Percentiles rank a stretch among this genome's conserved stretches.
Conservation (phyloP, 2,888 invertebrate genomes). For the Cryptophagus acutangulus region DNA sequence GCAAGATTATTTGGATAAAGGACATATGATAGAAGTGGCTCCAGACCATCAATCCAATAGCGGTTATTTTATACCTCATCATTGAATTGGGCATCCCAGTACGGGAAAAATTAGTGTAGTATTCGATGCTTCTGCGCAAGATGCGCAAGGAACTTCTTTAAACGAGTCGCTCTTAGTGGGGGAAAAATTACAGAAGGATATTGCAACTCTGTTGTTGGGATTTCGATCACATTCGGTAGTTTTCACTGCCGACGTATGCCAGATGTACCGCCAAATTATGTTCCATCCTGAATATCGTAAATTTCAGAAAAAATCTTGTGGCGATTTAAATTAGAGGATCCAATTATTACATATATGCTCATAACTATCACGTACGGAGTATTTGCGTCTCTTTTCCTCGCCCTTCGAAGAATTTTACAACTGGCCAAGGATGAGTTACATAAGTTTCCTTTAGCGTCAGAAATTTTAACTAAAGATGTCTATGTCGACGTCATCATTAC, state of each 20-base stretch:
- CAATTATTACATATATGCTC: constrained; percentile 7
- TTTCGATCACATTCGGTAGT: constrained; percentile 15
- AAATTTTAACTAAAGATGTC: too few relatives aligned
- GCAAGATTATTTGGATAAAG: constrained; percentile 13
- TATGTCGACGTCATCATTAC: too few relatives aligned
- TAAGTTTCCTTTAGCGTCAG: too few relatives aligned
- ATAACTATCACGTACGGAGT: constrained; percentile 12
- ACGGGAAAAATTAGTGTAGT: constrained; percentile 16
- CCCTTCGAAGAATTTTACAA: too few relatives aligned
- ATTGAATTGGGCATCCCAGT: constrained; percentile 7
- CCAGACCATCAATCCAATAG: background rate
- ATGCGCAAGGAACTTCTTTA: constrained; percentile 6
- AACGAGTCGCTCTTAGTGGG: constrained; percentile 16
- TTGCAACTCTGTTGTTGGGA: constrained; percentile 9
- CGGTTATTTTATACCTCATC: constrained; percentile 20
- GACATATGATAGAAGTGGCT: constrained; percentile 11
- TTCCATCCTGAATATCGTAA: constrained; percentile 13
- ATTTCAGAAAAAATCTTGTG: constrained; percentile 13
- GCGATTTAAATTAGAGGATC: constrained; percentile 3
- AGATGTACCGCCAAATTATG: constrained; percentile 20
- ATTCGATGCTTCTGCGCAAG: constrained; percentile 11
- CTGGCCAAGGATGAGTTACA: too few relatives aligned
- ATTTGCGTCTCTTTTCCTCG: too few relatives aligned
- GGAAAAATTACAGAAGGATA: constrained; percentile 15
- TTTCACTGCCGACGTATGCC: constrained; percentile 16